Base-by-base conservation (phyloP, 2,113 vertebrate species). In the Platichthys flesus region DNA sequence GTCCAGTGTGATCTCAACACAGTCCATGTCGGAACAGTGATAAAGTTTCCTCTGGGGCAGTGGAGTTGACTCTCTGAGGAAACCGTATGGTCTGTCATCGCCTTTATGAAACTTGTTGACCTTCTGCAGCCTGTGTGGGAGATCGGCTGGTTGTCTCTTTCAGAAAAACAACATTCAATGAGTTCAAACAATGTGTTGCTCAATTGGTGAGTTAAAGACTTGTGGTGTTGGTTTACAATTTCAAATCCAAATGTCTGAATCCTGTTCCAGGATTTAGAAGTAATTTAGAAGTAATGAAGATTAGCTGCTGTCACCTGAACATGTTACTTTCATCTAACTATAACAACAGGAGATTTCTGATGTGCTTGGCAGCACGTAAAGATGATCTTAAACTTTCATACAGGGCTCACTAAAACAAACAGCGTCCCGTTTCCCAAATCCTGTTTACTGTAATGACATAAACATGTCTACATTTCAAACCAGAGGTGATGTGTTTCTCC, bases 401-500 rank as follows among this genome's bases (percentile, higher is more conserved):
- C 3, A 42, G 40, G 3, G 40, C 40, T 0, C 40, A 42, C 40
- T 42, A 42, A 42, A 42, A 42, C 10, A 13, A 37, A 37, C 35
- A 2, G 2, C 9, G 7, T 55, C 3, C 15, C 45, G 5, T 47
- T 47, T 51, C 4, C 47, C 18, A 2, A 5, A 15, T 49, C 47
- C 4, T 49, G 5, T 52, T 21, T 12, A 10, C 52, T 55, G 52
- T 23, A 3, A 13, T 13, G 52, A 15, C 57, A 16, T 31, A 21
- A 12, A 24, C 3, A 56, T 21, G 21, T 54, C n/a, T 56, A 54
- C 20, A 21, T 55, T 37, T 70, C 28, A 26, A 55, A 52, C 31
- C 58, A 69, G 59, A 60, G 8, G 63, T 21, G 20, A 31, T 15
- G 49, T 52, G 28, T 49, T 72, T 51, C 63, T 24, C 61, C 71